phyloP scores from a whole-genome alignment of 1,140 invertebrate species.

The Papilio dardanus region DNA sequence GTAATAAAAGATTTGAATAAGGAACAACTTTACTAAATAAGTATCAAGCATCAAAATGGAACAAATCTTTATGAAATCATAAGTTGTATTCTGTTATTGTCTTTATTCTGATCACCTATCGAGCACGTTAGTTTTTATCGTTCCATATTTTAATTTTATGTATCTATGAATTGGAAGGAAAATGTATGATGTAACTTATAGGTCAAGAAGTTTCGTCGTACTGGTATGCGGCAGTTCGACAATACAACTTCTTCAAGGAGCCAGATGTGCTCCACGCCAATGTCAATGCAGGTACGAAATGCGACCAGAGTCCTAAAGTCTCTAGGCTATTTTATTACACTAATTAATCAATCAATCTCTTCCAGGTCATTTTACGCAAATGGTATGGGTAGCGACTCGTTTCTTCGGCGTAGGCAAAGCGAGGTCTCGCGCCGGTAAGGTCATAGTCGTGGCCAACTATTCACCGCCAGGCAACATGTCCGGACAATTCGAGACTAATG shows the following conservation, averaged over 20 bases:
- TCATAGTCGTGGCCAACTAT: constrained; percentile 92
- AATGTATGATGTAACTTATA: constrained; percentile 52
- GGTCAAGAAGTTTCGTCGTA: constrained; percentile 93
- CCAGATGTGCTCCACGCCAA: constrained; percentile 88
- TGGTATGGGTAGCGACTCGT: constrained; percentile 92
- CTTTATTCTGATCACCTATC: background rate
- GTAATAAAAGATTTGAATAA: constrained; percentile 58
- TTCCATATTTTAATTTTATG: background rate
- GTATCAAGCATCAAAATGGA: background rate
- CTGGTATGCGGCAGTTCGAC: constrained; percentile 92
- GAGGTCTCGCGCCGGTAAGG: constrained; percentile 87
- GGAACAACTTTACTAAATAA: too few species aligned
- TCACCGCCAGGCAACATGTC: constrained; percentile 90
- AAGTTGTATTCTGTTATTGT: background rate
- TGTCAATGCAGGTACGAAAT: constrained; percentile 87
- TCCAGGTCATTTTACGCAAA: constrained; percentile 94
- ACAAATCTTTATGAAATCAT: background rate
- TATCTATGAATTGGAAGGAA: background rate
- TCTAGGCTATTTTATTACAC: background rate
- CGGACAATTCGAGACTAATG: constrained; percentile 90
- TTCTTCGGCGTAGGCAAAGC: constrained; percentile 93
- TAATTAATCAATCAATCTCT: background rate
- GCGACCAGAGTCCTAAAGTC: background rate
- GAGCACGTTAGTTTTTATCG: too few species aligned
- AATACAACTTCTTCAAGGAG: constrained; percentile 90